Base-by-base conservation (phyloP, 1,140 invertebrate genomes). In the Drosophila sulfurigaster region DNA sequence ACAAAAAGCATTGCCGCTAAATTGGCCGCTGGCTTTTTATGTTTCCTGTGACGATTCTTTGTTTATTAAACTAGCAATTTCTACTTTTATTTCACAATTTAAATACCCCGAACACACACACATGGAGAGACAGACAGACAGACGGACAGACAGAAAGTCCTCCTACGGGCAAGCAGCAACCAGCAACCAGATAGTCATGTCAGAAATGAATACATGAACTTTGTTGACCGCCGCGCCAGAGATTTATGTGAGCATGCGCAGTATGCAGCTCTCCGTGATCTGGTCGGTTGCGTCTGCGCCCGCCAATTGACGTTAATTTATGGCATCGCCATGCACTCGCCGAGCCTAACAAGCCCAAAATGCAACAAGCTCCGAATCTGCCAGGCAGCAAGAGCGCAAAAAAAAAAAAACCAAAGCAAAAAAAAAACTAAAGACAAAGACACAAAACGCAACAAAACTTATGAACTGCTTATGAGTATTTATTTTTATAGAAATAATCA, bases 41-140 rank as follows among this genome's bases (percentile, higher is more conserved):
- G 85, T 89, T 89, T 89, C 86, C 86, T 89, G 81, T 85, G 88
- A 79, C 78, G 70, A 67, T 63, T 75, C 63, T 75, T 78, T 78
- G 71, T 75, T 69, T 78, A 78, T 75, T 75, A 64, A 78, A 78
- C 71, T 73, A 74, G 70, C 85, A 88, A 88, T 88, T 88, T 88
- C 78, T 82, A 89, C 86, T 87, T 85, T 88, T 90, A 88, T 88
- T 88, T 88, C 78, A 79, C 85, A 90, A 88, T 85, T 85, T 88
- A 78, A 88, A 85, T 85, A 75, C 70, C 49, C 51, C 70, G 32
- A 11, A 46, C 45, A 66, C 32, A 56, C 65, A 57, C 28, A 56
- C 57, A 32, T 25, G 20, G 30, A 32, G 5, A 7, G 30, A 16
- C 16, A 71, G 15, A 54, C 35, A 75, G 13, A 45, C 51, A 52